Base-by-base conservation (phyloP, 2,113 vertebrate genomes). In the Tricholaema leucomelas region DNA sequence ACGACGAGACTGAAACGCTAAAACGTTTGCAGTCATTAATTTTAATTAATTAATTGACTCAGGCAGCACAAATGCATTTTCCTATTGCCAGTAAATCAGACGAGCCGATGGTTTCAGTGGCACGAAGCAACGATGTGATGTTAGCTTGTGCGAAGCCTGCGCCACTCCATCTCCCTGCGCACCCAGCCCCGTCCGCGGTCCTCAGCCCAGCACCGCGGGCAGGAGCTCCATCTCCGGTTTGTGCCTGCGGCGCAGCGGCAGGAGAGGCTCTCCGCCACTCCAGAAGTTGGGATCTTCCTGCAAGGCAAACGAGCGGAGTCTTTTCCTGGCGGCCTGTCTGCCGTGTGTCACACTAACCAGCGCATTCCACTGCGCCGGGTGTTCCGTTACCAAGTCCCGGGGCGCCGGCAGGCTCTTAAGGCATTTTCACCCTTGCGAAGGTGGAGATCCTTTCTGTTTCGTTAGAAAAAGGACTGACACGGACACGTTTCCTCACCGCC, bases 291-390 rank as follows among this genome's bases (percentile, higher is more conserved):
- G 70, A 84, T 79, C 48, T 91, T 88, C 61, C 78, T 95, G 78
- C n/a, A 96, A 95, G 75, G 79, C 87, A 58, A 95, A 73, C 74
- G 93, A 50, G 6, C 15, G 15, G 1, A 88, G 40, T 88, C 20
- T 88, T 88, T 91, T 84, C 81, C 93, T 93, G 35, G 90, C 54
- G 30, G 25, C 13, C 35, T 65, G 16, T 60, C 61, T 71, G 42
- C n/a, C 4, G 3, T 0, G 6, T 0, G 16, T 7, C 12, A 9
- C 1, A 0, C 44, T 5, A 2, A 27, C 38, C 5, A 7, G 19
- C 38, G 33, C 19, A 27, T 18, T 27, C n/a, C 1, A 0, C 12
- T 4, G 30, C 55, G 61, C 35, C 44, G 2, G 2, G 6, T 10
- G 9, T 8, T 12, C 0, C 8, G 38, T 78, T 8, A 15, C 6